Evolutionary conservation across 2,888 invertebrate genomes (phyloP), one percentile per base, ranked within the genome.

Genomic region (Eupithecia exiguata): DNA sequence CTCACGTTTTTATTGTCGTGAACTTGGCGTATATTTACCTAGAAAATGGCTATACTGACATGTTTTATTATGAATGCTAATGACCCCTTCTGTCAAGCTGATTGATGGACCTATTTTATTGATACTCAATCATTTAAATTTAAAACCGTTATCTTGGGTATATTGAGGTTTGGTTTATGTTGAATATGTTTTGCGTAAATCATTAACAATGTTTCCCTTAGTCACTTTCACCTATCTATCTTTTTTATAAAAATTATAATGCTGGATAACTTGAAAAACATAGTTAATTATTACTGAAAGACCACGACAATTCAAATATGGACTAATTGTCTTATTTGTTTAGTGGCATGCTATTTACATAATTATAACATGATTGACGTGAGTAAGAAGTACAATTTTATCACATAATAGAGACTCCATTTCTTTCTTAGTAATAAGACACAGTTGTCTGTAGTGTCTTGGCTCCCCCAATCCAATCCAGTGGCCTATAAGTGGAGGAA

Each of bases 381-480:
- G 0, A 46, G 7, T 46, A 46, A 18, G 7, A 21, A 53, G 9
- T 14, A 25, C 5, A 46, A 12, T 25, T 58, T 12, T 58, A 12
- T 58, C 4, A 14, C 25, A 43, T 62, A 43, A 43, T 35, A 68
- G 65, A 63, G 38, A 61, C 79, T 81, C 81, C 38, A 81, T 38
- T 21, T 62, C 14, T 62, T 72, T 74, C 61, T 66, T 78, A 75
- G 74, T 69, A 73, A 78, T 80, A 84, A 85, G 82, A 79, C 78
- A 25, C 40, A 40, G 40, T 66, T 21, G 38, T 25, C 35, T 75
- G 79, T 78, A 81, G 78, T 73, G 74, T 79, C 69, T 71, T 72
- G 75, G 58, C 81, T 81, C 83, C 86, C 83, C 79, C 84, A 83
- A 83, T 84, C 84, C 81, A 80, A 82, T 78, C 78, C 71, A 71